Evolutionary conservation across 2,113 vertebrate genomes (phyloP), one percentile per base, ranked within the genome.

Genomic region (Zingel zingel): DNA sequence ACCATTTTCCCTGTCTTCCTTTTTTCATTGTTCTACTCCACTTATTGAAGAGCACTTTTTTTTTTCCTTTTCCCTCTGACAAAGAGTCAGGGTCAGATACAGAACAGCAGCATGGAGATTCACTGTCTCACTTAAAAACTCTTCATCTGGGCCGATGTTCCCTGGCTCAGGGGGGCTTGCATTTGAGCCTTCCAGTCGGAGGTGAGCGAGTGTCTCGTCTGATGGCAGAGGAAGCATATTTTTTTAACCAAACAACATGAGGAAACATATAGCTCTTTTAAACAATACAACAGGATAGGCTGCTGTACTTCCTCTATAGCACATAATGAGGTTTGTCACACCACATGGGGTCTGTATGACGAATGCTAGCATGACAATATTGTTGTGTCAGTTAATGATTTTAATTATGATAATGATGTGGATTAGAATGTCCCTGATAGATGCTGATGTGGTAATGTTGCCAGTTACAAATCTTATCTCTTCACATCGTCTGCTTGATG

Each of bases 281-380:
- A 88, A 90, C 83, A 89, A 86, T 83, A 69, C 72, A 76, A 81
- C 84, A 86, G 80, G 81, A 84, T 61, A 79, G 21, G 30, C 77
- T 82, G 67, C 81, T 75, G 65, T 48, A 89, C 78, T 92, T 89
- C 89, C 88, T 88, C 75, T 43, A 79, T 33, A 23, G 66, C 71
- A 67, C 33, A 85, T 59, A 36, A 83, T 65, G 71, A 81, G 36
- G 43, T 66, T 6, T 16, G 62, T 61, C 65, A 67, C 69, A 70
- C 48, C 12, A 54, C 33, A 57, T 1, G 21, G 65, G 47, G 6
- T 67, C 54, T 50, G 3, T 62, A 0, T 68, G 54, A 83, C 13
- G 0, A 64, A 66, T 36, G 51, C 27, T 16, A 50, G 59, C 30
- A 21, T 47, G 2, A 2, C 54, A 73, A 48, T 45, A n/a, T 16